Percentiles rank a stretch among this genome's conserved stretches.
Conservation (phyloP, 2,113 vertebrate genomes). For the Sapajus apella region DNA sequence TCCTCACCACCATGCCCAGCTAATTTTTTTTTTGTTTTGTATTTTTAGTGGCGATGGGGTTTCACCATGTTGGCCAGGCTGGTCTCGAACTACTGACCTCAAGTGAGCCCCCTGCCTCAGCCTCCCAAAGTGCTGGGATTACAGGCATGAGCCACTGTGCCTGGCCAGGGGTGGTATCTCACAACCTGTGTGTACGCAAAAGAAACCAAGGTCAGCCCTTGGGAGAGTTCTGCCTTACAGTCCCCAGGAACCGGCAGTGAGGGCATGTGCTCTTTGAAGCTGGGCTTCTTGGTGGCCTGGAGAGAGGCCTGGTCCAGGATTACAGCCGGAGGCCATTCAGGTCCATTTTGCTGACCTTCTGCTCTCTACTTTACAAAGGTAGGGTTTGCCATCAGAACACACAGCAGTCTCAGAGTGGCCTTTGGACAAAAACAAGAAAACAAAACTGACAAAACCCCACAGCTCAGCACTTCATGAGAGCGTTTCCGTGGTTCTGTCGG, state of each 20-base stretch:
- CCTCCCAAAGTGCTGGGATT: too few species aligned
- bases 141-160: too few species aligned
- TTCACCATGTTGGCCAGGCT: too few species aligned
- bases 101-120: too few species aligned
- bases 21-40: too few species aligned
- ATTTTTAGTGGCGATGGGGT: too few species aligned
- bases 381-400: background rate
- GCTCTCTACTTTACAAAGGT: background rate
- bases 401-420: too few species aligned
- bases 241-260: background rate
- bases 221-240: background rate
- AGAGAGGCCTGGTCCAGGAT: background rate
- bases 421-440: too few species aligned
- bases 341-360: background rate
- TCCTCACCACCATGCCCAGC: accelerated
- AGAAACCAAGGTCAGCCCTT: background rate
- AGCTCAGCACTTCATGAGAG: background rate
- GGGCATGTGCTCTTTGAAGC: background rate
- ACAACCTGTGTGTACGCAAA: background rate
- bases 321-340: background rate
- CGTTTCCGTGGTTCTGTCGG: background rate
- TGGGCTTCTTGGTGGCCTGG: background rate
- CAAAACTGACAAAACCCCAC: too few species aligned
- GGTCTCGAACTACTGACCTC: too few species aligned
- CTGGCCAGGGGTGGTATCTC: too few species aligned